These are phyloP conservation scores for Eupithecia centaureata DNA, from an alignment of 2,888 invertebrate species.

Conservation along the genomic window DNA sequence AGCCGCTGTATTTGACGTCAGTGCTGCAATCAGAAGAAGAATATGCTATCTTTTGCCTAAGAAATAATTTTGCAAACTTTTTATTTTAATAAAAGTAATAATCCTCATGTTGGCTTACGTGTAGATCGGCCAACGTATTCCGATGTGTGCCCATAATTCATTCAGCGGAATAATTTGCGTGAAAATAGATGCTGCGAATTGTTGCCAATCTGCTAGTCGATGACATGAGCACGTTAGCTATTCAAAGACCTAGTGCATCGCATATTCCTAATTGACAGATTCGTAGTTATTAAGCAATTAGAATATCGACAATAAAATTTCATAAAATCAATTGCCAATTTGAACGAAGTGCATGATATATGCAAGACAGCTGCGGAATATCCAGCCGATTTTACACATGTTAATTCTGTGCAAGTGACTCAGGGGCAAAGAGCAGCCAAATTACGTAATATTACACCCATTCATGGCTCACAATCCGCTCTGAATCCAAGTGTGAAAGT, in stretches of 20 bases:
- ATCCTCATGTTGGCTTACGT: conserved; percentile 67
- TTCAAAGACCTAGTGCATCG: conserved; percentile 45
- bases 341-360: conserved; percentile 53
- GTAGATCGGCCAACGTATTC: conserved; percentile 50
- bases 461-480: conserved; percentile 65
- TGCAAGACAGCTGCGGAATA: conserved; percentile 62
- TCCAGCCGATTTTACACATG: conserved; percentile 64
- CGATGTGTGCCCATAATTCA: conserved; percentile 54
- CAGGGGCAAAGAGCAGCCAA: conserved; percentile 65
- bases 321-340: conserved; percentile 15
- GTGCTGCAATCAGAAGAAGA: conserved; percentile 58
- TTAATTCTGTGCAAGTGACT: conserved; percentile 73
- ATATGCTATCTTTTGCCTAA: conserved; percentile 59
- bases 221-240: conserved; percentile 39
- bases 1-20: conserved; percentile 64
- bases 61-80: conserved; percentile 48
- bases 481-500: conserved; percentile 60
- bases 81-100: conserved; percentile 42
- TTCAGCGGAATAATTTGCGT: conserved; percentile 63
- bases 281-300: background rate
- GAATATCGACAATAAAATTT: background rate
- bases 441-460: conserved; percentile 72
- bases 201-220: conserved; percentile 55
- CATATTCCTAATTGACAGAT: conserved; percentile 8
- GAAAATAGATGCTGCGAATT: conserved; percentile 55